Percentiles rank a stretch among this genome's conserved stretches.
phyloP scores from a whole-genome alignment of 2,797 vertebrate species.

The Loris lydekkerianus region DNA sequence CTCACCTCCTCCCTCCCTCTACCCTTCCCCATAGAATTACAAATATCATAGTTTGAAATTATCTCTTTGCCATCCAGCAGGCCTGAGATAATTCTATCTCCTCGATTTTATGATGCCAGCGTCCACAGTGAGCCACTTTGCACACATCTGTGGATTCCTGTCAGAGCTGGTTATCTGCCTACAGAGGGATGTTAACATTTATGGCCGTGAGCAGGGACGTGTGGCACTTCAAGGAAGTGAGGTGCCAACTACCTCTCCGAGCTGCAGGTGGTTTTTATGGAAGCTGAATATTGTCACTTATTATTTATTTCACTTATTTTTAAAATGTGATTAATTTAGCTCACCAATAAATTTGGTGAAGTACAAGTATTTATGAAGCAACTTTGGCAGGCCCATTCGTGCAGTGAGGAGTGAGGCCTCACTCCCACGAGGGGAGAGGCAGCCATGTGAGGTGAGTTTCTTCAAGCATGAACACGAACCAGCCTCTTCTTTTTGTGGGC shows the following conservation, averaged over 20 bases:
- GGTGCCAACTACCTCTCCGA: slow-evolving; percentile 8
- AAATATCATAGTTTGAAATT: not conserved
- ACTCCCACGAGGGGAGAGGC: not conserved
- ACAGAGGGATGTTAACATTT: slow-evolving; percentile 39
- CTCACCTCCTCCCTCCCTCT: too few species aligned
- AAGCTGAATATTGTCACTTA: slow-evolving; percentile 49
- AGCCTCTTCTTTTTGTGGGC: not conserved
- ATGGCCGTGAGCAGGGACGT: fast-evolving
- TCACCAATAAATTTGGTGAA: slow-evolving; percentile 38
- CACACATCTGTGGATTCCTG: not conserved
- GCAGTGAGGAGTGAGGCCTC: not conserved
- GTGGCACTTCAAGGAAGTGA: slow-evolving; percentile 10
- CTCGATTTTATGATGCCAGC: not conserved
- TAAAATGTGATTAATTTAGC: slow-evolving; percentile 58
- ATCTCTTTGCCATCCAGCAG: slow-evolving; percentile 1
- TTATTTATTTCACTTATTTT: slow-evolving; percentile 67
- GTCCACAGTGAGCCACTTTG: not conserved
- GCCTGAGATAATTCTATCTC: slow-evolving; percentile 12
- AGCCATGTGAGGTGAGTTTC: not conserved
- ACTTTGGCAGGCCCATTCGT: not conserved
- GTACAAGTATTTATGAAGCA: not conserved
- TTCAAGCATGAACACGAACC: not conserved
- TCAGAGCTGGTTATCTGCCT: slow-evolving; percentile 16
- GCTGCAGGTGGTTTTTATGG: slow-evolving; percentile 64
- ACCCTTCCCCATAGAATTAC: not conserved